Base-by-base conservation (phyloP, 2,797 vertebrate genomes). In the Peromyscus melanophrys region DNA sequence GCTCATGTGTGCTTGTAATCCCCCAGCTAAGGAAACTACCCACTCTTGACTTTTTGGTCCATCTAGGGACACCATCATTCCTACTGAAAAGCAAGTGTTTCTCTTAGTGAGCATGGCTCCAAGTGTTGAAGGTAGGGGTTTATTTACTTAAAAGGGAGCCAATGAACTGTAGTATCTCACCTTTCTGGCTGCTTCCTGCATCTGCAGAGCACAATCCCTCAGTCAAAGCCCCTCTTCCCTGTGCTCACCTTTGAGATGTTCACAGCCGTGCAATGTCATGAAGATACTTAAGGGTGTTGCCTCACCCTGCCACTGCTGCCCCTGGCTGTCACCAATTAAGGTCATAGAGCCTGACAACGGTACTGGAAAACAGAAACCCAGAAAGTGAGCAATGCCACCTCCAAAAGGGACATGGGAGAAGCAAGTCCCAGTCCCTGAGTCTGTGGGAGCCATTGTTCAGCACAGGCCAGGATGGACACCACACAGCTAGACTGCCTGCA, bases 1-100 rank as follows among this genome's bases (percentile, higher is more conserved):
- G 0, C 1, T 67, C 43, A 3, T 1, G 0, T 43, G 21, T 34
- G 4, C 0, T 17, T 55, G 7, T n/a, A 25, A 55, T 69, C 37
- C 75, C 29, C 46, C 46, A 0, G 19, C 21, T n/a, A 31, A 59
- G 63, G 7, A 65, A 57, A 78, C 21, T 27, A 1, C 4, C 19
- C 19, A 65, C 10, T 37, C 21, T 17, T 78, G 5, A 76, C 3
- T 63, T 59, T 40, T 46, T 49, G 43, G 9, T n/a, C 37, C 19
- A 29, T 40, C 34, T 65, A n/a, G 43, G 17, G 25, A 29, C 11
- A 14, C 1, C 55, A 37, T 37, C n/a, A 34, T 25, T 21, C 8
- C 73, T 4, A 11, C 16, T 40, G 77, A 73, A 59, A 89, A 73
- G 43, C 31, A 10, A 34, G 63, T 37, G 14, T 63, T 49, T 73